Percentiles rank a stretch among this genome's conserved stretches.
phyloP scores from a whole-genome alignment of 2,888 invertebrate species.

The Drosophila rubida region DNA sequence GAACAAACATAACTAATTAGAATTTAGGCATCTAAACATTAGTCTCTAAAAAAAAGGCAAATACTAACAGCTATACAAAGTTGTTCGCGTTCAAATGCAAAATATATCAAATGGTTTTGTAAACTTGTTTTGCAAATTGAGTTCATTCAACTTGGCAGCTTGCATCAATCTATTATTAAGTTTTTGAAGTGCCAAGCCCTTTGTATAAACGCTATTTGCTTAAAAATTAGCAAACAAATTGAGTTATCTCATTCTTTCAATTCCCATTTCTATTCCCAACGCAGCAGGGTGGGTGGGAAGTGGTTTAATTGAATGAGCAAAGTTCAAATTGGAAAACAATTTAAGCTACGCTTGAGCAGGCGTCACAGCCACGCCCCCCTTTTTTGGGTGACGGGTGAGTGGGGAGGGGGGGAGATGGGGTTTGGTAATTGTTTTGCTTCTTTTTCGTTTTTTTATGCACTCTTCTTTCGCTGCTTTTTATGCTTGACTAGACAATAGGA shows the following conservation, averaged over 20 bases:
- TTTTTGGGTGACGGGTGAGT: background rate
- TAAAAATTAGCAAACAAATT: constrained; percentile 18
- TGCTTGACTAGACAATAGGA: constrained; percentile 33
- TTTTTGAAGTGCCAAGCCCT: background rate
- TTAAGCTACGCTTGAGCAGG: constrained; percentile 43
- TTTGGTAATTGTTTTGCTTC: constrained; percentile 28
- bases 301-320: constrained; percentile 59
- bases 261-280: background rate
- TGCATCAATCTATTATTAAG: constrained; percentile 5
- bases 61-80: background rate
- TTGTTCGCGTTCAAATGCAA: background rate
- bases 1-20: too few relatives aligned
- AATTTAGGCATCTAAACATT: too few relatives aligned
- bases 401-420: constrained; percentile 11
- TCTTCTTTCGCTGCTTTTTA: background rate
- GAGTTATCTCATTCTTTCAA: background rate
- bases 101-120: background rate
- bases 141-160: constrained; percentile 11
- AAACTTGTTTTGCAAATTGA: background rate
- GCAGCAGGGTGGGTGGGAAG: background rate
- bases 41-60: background rate
- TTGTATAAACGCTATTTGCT: constrained; percentile 11
- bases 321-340: constrained; percentile 50
- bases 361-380: constrained; percentile 18
- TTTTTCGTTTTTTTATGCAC: background rate